Evolutionary conservation across 2,113 vertebrate genomes (phyloP), one percentile per base, ranked within the genome.

Genomic region (Corythaeola cristata): DNA sequence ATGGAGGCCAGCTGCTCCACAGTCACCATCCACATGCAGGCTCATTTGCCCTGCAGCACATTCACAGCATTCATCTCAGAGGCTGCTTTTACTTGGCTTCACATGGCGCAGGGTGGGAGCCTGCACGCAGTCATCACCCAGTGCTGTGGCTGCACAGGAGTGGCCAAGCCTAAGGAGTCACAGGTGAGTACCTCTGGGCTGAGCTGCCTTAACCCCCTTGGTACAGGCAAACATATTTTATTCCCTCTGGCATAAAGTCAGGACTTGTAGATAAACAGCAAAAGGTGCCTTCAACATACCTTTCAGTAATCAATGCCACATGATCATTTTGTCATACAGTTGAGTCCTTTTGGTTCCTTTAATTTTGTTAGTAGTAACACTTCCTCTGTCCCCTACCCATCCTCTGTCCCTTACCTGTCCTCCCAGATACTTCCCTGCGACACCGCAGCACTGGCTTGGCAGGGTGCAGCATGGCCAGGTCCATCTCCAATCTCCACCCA

Each of bases 111-210:
- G 35, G 1, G 56, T 5, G 82, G 41, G 63, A 80, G 56, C 62
- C 72, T 12, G 67, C 56, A 39, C 0, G 0, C 12, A 27, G 71
- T 5, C 52, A 52, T 22, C 62, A 32, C 39, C 64, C 71, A 9
- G 59, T 3, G 12, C 50, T 8, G 45, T 0, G n/a, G 69, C 82
- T 72, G 64, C 60, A 28, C 1, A 2, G 59, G 44, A 49, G n/a
- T 53, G 32, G 33, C 44, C 53, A 35, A 68, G 55, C 37, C 78
- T 35, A 16, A 39, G 59, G 10, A 50, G n/a, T 33, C 64, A 59
- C 59, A 59, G 49, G 33, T 14, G 35, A 88, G 58, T 73, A 88
- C 78, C 78, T 63, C 68, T 20, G 35, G 49, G 62, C 16, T 76
- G 63, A 27, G 73, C 6, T 81, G 58, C 37, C 44, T 53, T 28